Conservation (phyloP, 1,140 invertebrate species). For the Chrysomallon squamiferum region DNA sequence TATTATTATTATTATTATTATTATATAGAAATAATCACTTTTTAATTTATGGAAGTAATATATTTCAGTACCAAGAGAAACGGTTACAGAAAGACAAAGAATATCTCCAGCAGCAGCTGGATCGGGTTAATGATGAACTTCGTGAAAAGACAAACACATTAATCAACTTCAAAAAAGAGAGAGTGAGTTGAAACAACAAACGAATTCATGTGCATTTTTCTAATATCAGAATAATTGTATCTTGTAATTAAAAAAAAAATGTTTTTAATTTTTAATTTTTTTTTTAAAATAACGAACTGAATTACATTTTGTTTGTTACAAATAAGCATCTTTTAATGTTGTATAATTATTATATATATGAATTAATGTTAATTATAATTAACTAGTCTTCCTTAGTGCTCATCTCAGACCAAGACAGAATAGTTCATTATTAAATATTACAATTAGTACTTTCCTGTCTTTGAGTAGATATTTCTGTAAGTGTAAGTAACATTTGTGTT, state of each 20-base stretch:
- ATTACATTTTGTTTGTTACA: not conserved
- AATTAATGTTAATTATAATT: not conserved
- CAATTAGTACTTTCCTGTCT: no score
- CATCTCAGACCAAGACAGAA: no score
- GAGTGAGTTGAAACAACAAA: conserved; percentile 58
- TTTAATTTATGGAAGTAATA: no score
- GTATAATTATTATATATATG: not conserved
- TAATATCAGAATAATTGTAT: not conserved
- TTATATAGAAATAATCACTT: no score
- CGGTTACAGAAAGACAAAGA: conserved; percentile 80
- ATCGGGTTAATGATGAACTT: conserved; percentile 77
- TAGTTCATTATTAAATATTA: no score
- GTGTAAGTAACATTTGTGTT: no score
- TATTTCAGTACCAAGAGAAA: conserved; percentile 70
- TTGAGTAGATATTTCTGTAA: no score
- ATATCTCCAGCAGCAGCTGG: conserved; percentile 78
- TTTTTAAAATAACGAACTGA: no score
- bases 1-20: no score
- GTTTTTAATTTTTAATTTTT: no score
- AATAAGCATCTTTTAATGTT: not conserved
- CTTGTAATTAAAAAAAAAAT: not conserved
- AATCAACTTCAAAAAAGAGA: conserved; percentile 76
- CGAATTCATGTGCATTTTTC: not conserved
- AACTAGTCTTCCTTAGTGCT: no score
- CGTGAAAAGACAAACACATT: conserved; percentile 78